phyloP scores from a whole-genome alignment of 37 sponge, comb jelly and placozoan species.

The Spongilla lacustris region DNA sequence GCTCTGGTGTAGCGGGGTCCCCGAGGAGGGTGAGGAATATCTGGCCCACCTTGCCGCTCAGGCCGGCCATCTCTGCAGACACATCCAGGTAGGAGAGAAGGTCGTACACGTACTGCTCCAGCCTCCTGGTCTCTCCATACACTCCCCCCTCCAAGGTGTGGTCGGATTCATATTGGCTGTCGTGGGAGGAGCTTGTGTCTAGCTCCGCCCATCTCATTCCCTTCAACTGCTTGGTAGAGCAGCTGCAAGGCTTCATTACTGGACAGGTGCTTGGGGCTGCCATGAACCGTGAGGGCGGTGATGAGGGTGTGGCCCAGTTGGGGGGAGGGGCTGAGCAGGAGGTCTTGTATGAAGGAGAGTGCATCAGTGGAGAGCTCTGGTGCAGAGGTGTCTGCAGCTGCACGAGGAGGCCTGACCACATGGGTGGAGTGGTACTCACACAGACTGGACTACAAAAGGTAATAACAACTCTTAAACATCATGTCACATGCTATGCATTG shows the following conservation, averaged over 20 bases:
- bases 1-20: background rate
- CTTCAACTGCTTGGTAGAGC: conserved; percentile 42
- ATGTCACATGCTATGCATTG: no score
- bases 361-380: conserved; percentile 11
- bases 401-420: conserved; percentile 42
- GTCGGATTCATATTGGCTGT: conserved; percentile 56
- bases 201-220: conserved; percentile 1
- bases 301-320: conserved; percentile 70
- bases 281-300: conserved; percentile 28
- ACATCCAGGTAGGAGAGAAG: conserved; percentile 71
- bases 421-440: conserved; percentile 60
- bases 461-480: background rate
- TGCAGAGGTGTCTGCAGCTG: background rate
- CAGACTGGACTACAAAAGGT: conserved; percentile 22
- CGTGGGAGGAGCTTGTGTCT: conserved; percentile 36
- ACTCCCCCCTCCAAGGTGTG: background rate
- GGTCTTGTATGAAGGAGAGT: conserved; percentile 32
- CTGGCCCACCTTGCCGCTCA: conserved; percentile 45
- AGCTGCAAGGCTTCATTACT: conserved; percentile 67
- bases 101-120: conserved; percentile 26
- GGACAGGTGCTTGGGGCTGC: conserved; percentile 21
- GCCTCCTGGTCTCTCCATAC: conserved; percentile 1
- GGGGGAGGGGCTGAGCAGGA: conserved; percentile 40
- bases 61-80: conserved; percentile 24
- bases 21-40: conserved; percentile 56